A percentile compares a stretch with the other conserved stretches of the same genome.
phyloP scores from a whole-genome alignment of 1,140 invertebrate species.

The Melipona quadrifasciata region DNA sequence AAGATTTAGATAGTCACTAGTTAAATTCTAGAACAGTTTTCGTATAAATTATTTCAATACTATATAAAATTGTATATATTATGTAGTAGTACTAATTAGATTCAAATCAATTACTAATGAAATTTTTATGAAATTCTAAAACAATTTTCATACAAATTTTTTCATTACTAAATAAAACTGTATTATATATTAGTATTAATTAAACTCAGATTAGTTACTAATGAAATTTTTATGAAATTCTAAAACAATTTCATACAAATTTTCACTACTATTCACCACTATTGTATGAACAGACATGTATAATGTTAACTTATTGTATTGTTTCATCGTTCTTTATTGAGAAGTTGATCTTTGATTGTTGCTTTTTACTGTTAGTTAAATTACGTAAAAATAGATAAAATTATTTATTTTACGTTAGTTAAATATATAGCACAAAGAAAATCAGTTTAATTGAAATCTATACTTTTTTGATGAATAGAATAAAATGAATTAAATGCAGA shows the following conservation, averaged over 20 bases:
- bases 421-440: not conserved
- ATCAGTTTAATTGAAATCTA: constrained; percentile 20
- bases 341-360: not conserved
- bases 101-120: too few relatives aligned
- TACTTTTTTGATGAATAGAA: not conserved
- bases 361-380: not conserved
- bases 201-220: too few relatives aligned
- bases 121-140: too few relatives aligned
- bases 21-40: not conserved
- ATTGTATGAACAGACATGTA: not conserved
- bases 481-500: constrained; percentile 4
- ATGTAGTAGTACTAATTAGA: too few relatives aligned
- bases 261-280: too few relatives aligned
- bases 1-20: not conserved
- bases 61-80: not conserved
- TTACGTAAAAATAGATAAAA: not conserved
- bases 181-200: too few relatives aligned
- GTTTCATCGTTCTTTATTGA: not conserved
- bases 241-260: too few relatives aligned
- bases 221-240: too few relatives aligned
- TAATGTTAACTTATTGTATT: not conserved
- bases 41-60: not conserved
- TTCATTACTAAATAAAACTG: too few relatives aligned
- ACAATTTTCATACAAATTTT: too few relatives aligned
- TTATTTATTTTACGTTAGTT: too few relatives aligned